These are phyloP conservation scores for Pissodes strobi DNA, from an alignment of 1,140 invertebrate genomes.

Conservation along the genomic window DNA sequence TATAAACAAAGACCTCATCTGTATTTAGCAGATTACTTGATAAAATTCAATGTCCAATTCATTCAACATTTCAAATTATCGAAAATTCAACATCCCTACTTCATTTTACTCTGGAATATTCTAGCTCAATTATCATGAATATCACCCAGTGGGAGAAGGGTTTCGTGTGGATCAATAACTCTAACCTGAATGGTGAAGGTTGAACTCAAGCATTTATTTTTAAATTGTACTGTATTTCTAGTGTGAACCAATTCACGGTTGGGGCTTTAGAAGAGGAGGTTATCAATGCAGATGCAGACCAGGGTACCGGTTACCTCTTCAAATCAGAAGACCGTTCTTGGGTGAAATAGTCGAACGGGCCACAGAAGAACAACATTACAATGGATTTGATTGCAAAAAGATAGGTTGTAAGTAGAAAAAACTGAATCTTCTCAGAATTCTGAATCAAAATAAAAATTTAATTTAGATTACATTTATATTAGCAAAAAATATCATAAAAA, in stretches of 20 bases:
- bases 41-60: too few species aligned
- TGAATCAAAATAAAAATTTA: not conserved
- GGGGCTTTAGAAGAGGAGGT: constrained; percentile 92
- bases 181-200: too few species aligned
- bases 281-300: constrained; percentile 95
- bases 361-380: constrained; percentile 87
- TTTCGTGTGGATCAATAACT: too few species aligned
- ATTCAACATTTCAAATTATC: too few species aligned
- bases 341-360: constrained; percentile 94
- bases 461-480: too few species aligned
- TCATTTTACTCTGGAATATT: too few species aligned
- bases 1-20: too few species aligned
- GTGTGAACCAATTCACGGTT: constrained; percentile 96
- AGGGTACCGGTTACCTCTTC: constrained; percentile 83
- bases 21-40: too few species aligned
- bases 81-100: too few species aligned
- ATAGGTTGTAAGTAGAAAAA: constrained; percentile 82
- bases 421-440: not conserved
- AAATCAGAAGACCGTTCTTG: constrained; percentile 85
- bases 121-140: too few species aligned
- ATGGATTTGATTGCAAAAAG: constrained; percentile 87
- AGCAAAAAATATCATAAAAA: constrained; percentile 4
- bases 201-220: too few species aligned
- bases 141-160: too few species aligned
- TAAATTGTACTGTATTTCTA: constrained; percentile 54